These are phyloP conservation scores for Macroteleia sp. DNA, from an alignment of 2,888 invertebrate genomes.

Conservation along the genomic window DNA sequence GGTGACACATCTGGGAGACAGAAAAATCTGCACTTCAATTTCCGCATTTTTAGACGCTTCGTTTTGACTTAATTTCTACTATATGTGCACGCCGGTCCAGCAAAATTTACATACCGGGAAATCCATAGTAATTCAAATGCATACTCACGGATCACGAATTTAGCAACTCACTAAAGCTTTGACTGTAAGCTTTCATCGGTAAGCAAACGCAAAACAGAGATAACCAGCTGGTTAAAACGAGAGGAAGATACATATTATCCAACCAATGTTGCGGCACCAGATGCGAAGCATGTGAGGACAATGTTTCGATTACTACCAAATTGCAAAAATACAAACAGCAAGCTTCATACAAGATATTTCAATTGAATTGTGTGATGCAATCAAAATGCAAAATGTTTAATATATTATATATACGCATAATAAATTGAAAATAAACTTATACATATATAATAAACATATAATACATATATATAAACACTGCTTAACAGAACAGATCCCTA, in stretches of 20 bases:
- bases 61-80: slow-evolving; percentile 48
- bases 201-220: slow-evolving; percentile 43
- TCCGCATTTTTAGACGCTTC: slow-evolving; percentile 52
- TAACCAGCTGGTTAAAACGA: background rate
- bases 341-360: too few relatives aligned
- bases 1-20: background rate
- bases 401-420: too few relatives aligned
- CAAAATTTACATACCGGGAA: slow-evolving; percentile 61
- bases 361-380: too few relatives aligned
- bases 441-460: too few relatives aligned
- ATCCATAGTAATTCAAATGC: slow-evolving; percentile 62
- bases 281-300: slow-evolving; percentile 9
- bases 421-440: too few relatives aligned
- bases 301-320: background rate
- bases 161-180: too few relatives aligned
- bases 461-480: too few relatives aligned
- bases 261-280: slow-evolving; percentile 17
- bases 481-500: too few relatives aligned
- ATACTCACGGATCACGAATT: slow-evolving; percentile 53
- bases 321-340: too few relatives aligned
- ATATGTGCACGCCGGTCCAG: slow-evolving; percentile 35
- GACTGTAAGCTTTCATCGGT: slow-evolving; percentile 60
- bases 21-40: slow-evolving; percentile 42
- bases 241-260: slow-evolving; percentile 25
- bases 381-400: too few relatives aligned